These are phyloP conservation scores for Apodemus agrarius DNA, from an alignment of 2,797 vertebrate genomes.

Conservation along the genomic window DNA sequence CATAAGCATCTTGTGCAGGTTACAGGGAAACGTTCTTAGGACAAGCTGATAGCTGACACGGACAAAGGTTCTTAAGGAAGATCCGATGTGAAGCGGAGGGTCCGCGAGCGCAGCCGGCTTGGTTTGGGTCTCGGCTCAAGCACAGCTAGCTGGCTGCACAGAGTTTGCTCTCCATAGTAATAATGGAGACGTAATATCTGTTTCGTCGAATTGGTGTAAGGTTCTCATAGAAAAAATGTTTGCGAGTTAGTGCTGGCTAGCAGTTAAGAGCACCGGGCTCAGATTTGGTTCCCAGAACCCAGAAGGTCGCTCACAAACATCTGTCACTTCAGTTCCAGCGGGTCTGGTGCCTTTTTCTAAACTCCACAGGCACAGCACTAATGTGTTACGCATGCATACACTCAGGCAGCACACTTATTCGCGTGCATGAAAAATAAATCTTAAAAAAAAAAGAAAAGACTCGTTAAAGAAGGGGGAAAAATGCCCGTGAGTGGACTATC, in stretches of 20 bases:
- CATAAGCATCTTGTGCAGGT: not conserved
- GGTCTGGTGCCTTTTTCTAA: not conserved
- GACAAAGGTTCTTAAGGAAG: not conserved
- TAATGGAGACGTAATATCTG: not conserved
- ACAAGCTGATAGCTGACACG: not conserved
- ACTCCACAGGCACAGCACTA: not conserved
- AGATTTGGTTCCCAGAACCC: not conserved
- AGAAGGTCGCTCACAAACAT: not conserved
- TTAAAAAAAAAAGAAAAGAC: not conserved
- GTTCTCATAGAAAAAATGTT: constrained; percentile 36
- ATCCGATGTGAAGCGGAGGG: not conserved
- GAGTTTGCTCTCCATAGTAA: not conserved
- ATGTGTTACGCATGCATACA: not conserved
- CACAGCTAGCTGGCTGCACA: not conserved
- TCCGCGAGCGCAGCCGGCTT: not conserved
- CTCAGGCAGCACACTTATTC: not conserved
- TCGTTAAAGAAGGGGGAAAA: not conserved
- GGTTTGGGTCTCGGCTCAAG: not conserved
- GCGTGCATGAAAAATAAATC: not conserved
- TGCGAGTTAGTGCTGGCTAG: not conserved
- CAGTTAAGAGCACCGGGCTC: not conserved
- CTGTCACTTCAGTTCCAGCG: not conserved
- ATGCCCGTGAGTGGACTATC: not conserved
- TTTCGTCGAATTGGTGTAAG: not conserved
- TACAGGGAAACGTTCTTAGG: not conserved